Base-by-base conservation (phyloP, 2,113 vertebrate species). In the Speoplatyrhinus poulsoni region DNA sequence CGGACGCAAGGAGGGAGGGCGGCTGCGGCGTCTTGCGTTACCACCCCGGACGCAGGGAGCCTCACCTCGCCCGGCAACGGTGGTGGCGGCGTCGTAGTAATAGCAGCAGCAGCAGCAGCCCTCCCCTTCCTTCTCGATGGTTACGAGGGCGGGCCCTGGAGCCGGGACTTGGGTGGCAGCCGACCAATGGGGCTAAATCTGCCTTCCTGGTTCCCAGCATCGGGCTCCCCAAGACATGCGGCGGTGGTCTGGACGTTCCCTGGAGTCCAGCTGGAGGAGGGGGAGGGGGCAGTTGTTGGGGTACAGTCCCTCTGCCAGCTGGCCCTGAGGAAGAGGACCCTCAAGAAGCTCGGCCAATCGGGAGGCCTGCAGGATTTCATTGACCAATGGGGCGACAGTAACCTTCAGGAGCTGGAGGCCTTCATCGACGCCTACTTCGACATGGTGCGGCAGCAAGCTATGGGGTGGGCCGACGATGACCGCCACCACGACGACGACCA, bases 381-480 rank as follows among this genome's bases (percentile, higher is more conserved):
- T 4, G 87, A 90, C 57, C 84, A 80, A 33, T 87, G 87, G 87
- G 88, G 70, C 6, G 11, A 67, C 73, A 91, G 85, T 67, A 86
- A 79, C 75, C 69, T 91, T 67, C 75, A 90, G 67, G 91, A 92
- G 33, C 84, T 92, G 73, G 91, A 92, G 4, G 78, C 82, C 67
- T 92, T 91, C 69, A 88, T 92, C 1, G 90, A 92, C 54, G 65
- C 70, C 0, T 80, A 92, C 72, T 90, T 87, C 64, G 84, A 92
- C 69, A 83, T 65, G 78, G 67, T 90, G 19, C 88, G 83, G 88
- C 77, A 86, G 46, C 65, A 82, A 60, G 70, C 82, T 16, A 78
- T 76, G 75, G 76, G n/a, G 12, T 72, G 78, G 36, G 12, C 36
- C 0, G 49, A 63, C 33, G 0, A 62, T 17, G 0, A 12, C 50